Evolutionary conservation across 2,113 vertebrate genomes (phyloP).

Genomic region (Otolemur garnettii): DNA sequence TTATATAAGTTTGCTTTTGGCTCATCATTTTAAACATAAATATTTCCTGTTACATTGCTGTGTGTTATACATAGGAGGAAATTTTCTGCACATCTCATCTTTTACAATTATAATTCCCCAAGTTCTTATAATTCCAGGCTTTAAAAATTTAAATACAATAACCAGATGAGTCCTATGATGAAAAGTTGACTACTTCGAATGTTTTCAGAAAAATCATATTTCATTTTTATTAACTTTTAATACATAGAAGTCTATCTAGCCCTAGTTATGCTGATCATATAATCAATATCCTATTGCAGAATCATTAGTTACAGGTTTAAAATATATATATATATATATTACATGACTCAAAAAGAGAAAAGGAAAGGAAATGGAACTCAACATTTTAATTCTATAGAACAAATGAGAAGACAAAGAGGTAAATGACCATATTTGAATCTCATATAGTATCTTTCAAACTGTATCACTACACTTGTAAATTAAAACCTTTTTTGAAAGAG

Average conservation of each 20-base stretch:
- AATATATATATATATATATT: too few relatives aligned
- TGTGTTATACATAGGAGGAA: background rate
- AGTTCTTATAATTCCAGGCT: background rate
- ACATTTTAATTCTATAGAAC: conserved; percentile 56
- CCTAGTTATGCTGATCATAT: background rate
- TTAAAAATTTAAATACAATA: conserved; percentile 28
- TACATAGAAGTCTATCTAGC: background rate
- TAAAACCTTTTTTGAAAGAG: conserved; percentile 89
- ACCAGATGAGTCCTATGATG: background rate
- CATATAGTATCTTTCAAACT: conserved; percentile 85
- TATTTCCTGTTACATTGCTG: background rate
- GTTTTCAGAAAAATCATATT: conserved; percentile 29
- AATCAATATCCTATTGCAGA: conserved; percentile 17
- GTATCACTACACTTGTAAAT: conserved; percentile 87
- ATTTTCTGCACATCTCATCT: background rate
- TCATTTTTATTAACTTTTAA: conserved; percentile 53
- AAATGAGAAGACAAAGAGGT: conserved; percentile 66
- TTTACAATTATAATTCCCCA: conserved; percentile 6
- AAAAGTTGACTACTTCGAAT: conserved; percentile 3
- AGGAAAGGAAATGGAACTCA: conserved; percentile 54
- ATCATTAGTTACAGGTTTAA: too few relatives aligned
- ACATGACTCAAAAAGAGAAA: background rate
- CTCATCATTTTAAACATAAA: background rate
- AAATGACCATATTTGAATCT: conserved; percentile 54
- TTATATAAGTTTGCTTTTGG: background rate